Conservation (phyloP, 2,113 vertebrate species). For the Prionailurus bengalensis region DNA sequence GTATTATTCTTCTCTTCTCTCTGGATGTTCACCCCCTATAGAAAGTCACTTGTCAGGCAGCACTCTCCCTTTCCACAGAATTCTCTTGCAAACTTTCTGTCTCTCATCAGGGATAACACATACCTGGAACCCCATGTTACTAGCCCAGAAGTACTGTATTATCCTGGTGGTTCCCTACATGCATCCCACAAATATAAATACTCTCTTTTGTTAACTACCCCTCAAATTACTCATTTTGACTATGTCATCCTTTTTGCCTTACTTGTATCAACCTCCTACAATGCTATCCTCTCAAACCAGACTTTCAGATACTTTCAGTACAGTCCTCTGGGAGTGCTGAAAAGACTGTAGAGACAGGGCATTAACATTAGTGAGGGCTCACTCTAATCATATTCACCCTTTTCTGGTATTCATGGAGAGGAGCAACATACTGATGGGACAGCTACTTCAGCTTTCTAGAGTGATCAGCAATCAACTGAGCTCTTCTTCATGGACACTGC, state of each 20-base stretch:
- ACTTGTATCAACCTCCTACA: not conserved
- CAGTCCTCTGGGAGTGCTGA: not conserved
- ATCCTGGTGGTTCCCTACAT: not conserved
- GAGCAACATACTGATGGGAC: not conserved
- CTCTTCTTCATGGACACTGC: not conserved
- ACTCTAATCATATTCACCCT: not conserved
- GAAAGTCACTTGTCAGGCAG: not conserved
- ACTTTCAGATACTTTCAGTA: not conserved
- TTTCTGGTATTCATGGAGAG: not conserved
- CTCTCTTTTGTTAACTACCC: not conserved
- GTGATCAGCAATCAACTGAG: not conserved
- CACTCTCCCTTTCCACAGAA: not conserved
- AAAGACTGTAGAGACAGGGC: not conserved
- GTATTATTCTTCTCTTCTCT: not conserved
- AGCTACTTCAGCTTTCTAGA: not conserved
- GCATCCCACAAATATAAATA: not conserved
- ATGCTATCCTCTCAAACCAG: not conserved
- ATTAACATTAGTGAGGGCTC: not conserved
- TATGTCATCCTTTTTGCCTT: not conserved
- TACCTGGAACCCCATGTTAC: not conserved
- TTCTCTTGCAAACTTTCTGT: not conserved
- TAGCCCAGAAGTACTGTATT: not conserved
- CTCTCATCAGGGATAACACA: not conserved
- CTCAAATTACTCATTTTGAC: not conserved
- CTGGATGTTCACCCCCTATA: not conserved